Evolutionary conservation across 2,113 vertebrate species (phyloP), one percentile per base, ranked within the genome.

Genomic region (Bubo bubo): DNA sequence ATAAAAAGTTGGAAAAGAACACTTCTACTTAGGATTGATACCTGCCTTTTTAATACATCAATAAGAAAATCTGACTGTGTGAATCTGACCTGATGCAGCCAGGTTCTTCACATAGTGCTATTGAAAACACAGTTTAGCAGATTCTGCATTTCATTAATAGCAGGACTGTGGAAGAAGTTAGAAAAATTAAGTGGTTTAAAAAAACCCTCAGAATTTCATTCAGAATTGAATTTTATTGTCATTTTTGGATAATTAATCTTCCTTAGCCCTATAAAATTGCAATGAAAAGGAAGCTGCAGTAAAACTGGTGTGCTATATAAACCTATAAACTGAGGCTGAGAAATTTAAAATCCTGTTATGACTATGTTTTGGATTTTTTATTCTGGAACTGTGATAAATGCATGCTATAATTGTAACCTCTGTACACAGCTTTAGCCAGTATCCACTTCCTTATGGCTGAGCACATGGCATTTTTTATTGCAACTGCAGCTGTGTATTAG

Each of bases 301-400:
- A 71, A 56, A 82, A 73, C 26, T 53, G 17, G 3, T 32, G 4
- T 50, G 68, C 43, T 24, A 19, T 35, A 18, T 47, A 88, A 71
- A 24, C 15, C 56, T 82, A 90, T 71, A 97, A 59, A 86, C 35
- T 73, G 35, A 63, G 60, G 23, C 12, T 86, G 43, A 93, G 86
- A 93, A 70, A 88, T 76, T 86, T 49, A 60, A 70, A 85, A 70
- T 64, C 55, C 5, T 47, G 8, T 56, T 37, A 77, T 67, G n/a
- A 90, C 22, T 79, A 43, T 59, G 16, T 41, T 96, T 92, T 90
- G 14, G 50, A 84, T 75, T 49, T 47, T 88, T 43, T 92, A 83
- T 90, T 93, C 80, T 86, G 64, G 77, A 92, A 60, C 13, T 76
- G 47, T 92, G 68, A 95, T 94, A 96, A 97, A 97, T 63, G n/a